Conservation (phyloP, 2,113 vertebrate genomes). For the Lipophrys pholis region DNA sequence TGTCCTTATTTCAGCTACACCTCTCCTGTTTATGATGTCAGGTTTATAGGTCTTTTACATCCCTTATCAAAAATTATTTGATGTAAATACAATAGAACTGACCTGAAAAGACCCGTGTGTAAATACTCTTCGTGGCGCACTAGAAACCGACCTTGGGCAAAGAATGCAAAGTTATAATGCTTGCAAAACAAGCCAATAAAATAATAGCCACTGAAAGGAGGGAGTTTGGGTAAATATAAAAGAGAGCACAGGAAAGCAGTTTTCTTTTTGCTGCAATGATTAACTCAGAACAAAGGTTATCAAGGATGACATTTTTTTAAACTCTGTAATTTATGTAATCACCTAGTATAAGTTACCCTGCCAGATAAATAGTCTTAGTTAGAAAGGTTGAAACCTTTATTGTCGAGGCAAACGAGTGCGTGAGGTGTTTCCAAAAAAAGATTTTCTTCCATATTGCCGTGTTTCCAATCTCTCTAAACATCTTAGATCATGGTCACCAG, state of each 20-base stretch:
- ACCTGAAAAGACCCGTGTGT: constrained; percentile 88
- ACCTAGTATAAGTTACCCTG: constrained; percentile 49
- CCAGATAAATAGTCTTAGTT: constrained; percentile 52
- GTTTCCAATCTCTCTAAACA: constrained; percentile 39
- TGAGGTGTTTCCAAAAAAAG: constrained; percentile 25
- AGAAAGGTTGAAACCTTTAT: constrained; percentile 44
- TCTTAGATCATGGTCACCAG: constrained; percentile 52
- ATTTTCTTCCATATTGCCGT: constrained; percentile 30
- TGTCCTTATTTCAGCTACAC: constrained; percentile 84
- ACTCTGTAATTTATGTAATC: constrained; percentile 73
- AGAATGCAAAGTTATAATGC: constrained; percentile 84
- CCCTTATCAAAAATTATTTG: constrained; percentile 98
- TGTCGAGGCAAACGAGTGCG: constrained; percentile 33
- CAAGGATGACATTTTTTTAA: constrained; percentile 70
- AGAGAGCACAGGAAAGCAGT: constrained; percentile 60
- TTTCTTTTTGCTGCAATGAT: constrained; percentile 76
- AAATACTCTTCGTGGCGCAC: constrained; percentile 88
- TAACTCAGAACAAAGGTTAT: constrained; percentile 81
- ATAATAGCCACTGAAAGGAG: constrained; percentile 81
- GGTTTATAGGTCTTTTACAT: constrained; percentile 87
- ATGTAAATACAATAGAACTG: constrained; percentile 91
- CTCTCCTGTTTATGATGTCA: constrained; percentile 84
- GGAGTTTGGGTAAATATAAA: constrained; percentile 84
- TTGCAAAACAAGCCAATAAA: constrained; percentile 87
- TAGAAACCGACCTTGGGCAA: constrained; percentile 89